A percentile compares a stretch with the other conserved stretches of the same genome.
These are phyloP conservation scores for Galerucella pusilla DNA, from an alignment of 2,888 invertebrate genomes.

Conservation along the genomic window DNA sequence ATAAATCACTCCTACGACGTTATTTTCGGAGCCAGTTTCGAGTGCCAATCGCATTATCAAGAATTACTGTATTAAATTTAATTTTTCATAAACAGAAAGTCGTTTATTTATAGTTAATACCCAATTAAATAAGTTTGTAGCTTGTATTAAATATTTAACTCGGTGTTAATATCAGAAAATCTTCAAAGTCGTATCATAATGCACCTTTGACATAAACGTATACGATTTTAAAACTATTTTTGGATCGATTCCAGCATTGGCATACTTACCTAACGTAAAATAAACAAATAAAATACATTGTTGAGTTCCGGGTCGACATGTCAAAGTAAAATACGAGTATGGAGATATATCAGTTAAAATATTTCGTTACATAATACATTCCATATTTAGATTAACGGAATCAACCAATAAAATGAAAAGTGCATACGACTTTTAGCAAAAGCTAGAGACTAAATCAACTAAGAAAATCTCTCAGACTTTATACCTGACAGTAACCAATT, in stretches of 20 bases:
- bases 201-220: not conserved
- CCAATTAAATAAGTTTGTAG: too few species aligned
- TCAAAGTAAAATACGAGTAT: too few species aligned
- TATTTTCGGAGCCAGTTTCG: slow-evolving; percentile 14
- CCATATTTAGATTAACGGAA: not conserved
- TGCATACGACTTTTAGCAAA: too few species aligned
- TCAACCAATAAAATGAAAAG: too few species aligned
- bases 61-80: slow-evolving; percentile 1
- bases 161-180: not conserved
- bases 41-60: slow-evolving; percentile 26
- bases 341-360: not conserved
- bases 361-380: not conserved
- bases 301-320: not conserved
- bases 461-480: too few species aligned
- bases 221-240: not conserved
- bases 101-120: not conserved
- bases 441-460: too few species aligned
- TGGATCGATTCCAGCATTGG: not conserved
- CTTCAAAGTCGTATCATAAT: not conserved
- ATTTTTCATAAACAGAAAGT: not conserved
- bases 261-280: not conserved
- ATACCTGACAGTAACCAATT: too few species aligned
- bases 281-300: not conserved
- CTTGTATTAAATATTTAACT: too few species aligned
- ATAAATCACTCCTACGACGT: slow-evolving; percentile 28